Percentiles rank a stretch among this genome's conserved stretches.
phyloP scores from a whole-genome alignment of 2,113 vertebrate species.

The Cephalophus harveyi region DNA sequence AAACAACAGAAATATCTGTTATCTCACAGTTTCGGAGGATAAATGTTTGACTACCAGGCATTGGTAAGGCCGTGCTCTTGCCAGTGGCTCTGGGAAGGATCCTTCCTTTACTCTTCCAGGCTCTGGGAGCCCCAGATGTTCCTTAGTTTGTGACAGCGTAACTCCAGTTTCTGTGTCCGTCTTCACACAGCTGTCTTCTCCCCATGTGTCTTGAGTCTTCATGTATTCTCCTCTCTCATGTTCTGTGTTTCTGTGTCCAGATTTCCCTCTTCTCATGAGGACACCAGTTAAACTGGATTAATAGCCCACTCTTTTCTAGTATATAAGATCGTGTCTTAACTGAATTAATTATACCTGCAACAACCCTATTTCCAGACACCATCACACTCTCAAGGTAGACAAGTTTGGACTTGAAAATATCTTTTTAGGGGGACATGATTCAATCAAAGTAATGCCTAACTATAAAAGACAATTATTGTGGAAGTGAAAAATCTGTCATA shows the following conservation, averaged over 20 bases:
- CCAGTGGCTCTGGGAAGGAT: not conserved
- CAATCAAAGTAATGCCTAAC: slow-evolving; percentile 1
- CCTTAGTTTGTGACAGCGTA: not conserved
- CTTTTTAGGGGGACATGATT: not conserved
- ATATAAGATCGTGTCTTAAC: not conserved
- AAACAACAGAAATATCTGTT: not conserved
- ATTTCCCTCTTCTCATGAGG: not conserved
- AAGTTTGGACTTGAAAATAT: not conserved
- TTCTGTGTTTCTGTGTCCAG: not conserved
- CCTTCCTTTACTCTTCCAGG: not conserved
- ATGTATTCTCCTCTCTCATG: not conserved
- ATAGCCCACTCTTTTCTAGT: not conserved
- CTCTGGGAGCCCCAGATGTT: not conserved
- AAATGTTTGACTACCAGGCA: not conserved
- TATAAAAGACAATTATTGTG: not conserved
- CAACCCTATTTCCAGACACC: not conserved
- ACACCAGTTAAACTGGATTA: not conserved
- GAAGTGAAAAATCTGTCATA: slow-evolving; percentile 24
- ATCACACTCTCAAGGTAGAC: not conserved
- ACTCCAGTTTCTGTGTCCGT: not conserved
- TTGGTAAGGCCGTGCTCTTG: not conserved
- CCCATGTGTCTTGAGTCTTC: not conserved
- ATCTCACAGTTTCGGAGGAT: not conserved
- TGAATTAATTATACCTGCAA: not conserved
- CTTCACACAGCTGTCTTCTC: not conserved